phyloP scores from a whole-genome alignment of 2,797 vertebrate species.

The Coregonus ussuriensis region DNA sequence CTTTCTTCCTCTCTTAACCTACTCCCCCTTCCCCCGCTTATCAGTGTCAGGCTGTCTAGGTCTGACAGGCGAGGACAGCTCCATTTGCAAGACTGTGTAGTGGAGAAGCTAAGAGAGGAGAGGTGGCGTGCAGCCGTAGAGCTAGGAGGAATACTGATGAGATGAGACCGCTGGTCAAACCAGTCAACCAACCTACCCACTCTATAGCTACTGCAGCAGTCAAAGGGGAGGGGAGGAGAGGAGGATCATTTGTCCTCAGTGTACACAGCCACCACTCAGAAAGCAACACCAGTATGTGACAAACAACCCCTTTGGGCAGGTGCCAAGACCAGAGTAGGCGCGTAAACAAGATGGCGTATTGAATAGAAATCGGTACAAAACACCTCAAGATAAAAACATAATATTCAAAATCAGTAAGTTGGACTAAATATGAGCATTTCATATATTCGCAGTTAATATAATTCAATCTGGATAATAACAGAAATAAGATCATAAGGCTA shows the following conservation, averaged over 20 bases:
- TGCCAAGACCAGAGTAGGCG: too few relatives aligned
- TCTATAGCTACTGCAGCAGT: not conserved
- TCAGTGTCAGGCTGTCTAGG: slow-evolving; percentile 21
- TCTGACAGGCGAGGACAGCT: slow-evolving; percentile 26
- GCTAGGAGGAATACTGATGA: not conserved
- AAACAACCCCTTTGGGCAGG: not conserved
- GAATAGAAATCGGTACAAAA: too few relatives aligned
- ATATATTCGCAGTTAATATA: too few relatives aligned
- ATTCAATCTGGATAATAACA: too few relatives aligned
- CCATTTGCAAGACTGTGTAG: slow-evolving; percentile 28
- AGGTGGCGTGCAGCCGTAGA: not conserved
- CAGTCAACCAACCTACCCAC: not conserved
- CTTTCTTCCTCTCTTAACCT: not conserved
- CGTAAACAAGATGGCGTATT: too few relatives aligned
- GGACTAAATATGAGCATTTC: too few relatives aligned
- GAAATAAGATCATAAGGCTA: too few relatives aligned
- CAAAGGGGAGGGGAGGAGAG: not conserved
- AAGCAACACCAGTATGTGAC: not conserved
- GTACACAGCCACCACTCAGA: not conserved
- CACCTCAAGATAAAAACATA: too few relatives aligned
- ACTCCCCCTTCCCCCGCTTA: not conserved
- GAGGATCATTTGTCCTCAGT: not conserved
- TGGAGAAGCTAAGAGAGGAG: not conserved
- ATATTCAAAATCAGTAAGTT: too few relatives aligned
- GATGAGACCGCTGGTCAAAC: not conserved